phyloP scores from a whole-genome alignment of 2,888 invertebrate species.

The Clistopyga incitator region DNA sequence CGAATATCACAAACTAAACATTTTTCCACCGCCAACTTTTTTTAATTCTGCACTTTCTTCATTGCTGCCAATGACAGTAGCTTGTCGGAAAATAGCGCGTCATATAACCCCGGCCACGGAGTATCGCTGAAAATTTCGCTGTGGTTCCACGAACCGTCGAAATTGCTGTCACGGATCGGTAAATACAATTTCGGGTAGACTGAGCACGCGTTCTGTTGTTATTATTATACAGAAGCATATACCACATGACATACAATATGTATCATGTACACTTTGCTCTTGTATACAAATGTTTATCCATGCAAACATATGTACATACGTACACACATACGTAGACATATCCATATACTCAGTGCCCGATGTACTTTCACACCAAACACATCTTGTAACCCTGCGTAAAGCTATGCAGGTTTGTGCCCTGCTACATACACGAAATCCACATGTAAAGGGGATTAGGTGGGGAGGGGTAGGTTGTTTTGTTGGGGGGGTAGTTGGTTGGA shows the following conservation, averaged over 20 bases:
- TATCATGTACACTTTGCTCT: background rate
- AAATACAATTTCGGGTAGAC: conserved; percentile 73
- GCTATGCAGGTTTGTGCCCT: conserved; percentile 45
- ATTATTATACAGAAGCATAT: conserved; percentile 74
- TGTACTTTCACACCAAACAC: conserved; percentile 7
- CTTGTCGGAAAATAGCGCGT: background rate
- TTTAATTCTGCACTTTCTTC: background rate
- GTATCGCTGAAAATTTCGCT: conserved; percentile 38
- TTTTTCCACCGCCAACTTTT: no score
- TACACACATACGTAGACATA: background rate
- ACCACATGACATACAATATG: conserved; percentile 18
- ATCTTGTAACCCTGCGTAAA: conserved; percentile 31
- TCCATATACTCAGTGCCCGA: background rate
- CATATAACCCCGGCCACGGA: conserved; percentile 7
- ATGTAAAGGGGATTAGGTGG: conserved; percentile 35
- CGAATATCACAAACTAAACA: no score
- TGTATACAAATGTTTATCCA: conserved; percentile 12
- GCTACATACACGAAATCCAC: conserved; percentile 27
- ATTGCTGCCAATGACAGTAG: background rate
- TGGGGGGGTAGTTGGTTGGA: conserved; percentile 58
- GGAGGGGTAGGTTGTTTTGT: conserved; percentile 49
- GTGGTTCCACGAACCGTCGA: conserved; percentile 61
- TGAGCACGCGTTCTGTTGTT: conserved; percentile 71
- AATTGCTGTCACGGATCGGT: conserved; percentile 65
- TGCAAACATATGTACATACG: background rate